A percentile compares a stretch with the other conserved stretches of the same genome.
Conservation (phyloP, 2,113 vertebrate species). For the Oncorhynchus clarkii region DNA sequence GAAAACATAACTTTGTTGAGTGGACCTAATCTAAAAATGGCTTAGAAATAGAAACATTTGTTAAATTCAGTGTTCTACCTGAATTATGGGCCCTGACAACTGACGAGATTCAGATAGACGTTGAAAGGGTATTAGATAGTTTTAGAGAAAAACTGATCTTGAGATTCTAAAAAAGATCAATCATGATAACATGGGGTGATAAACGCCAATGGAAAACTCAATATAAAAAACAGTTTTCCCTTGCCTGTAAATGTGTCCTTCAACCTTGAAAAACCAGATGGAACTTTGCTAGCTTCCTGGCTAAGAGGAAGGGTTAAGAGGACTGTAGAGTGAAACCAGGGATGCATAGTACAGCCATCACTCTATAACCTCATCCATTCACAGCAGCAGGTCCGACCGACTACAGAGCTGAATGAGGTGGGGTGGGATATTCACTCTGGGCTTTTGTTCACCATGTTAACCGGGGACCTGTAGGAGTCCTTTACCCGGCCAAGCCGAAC, state of each 20-base stretch:
- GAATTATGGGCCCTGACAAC: too few species aligned
- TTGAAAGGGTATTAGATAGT: too few species aligned
- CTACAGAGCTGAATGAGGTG: background rate
- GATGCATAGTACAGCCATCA: background rate
- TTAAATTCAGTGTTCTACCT: too few species aligned
- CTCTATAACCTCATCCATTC: constrained; percentile 3
- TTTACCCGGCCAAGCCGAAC: background rate
- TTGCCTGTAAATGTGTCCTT: background rate
- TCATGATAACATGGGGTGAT: too few species aligned
- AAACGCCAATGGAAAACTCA: background rate
- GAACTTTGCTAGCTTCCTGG: background rate
- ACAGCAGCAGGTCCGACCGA: background rate
- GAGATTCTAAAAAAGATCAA: too few species aligned
- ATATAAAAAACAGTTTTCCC: background rate
- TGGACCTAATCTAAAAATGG: too few species aligned
- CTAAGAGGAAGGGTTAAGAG: background rate
- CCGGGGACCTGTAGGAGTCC: background rate
- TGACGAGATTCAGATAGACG: too few species aligned
- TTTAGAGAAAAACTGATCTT: too few species aligned
- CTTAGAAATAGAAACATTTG: too few species aligned
- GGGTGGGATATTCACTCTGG: background rate
- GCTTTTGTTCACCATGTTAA: constrained; percentile 9
- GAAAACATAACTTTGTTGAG: too few species aligned
- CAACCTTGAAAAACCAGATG: background rate
- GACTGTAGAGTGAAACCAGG: too few species aligned